Evolutionary conservation across 2,888 invertebrate species (phyloP).

Genomic region (Drosophila cracens): DNA sequence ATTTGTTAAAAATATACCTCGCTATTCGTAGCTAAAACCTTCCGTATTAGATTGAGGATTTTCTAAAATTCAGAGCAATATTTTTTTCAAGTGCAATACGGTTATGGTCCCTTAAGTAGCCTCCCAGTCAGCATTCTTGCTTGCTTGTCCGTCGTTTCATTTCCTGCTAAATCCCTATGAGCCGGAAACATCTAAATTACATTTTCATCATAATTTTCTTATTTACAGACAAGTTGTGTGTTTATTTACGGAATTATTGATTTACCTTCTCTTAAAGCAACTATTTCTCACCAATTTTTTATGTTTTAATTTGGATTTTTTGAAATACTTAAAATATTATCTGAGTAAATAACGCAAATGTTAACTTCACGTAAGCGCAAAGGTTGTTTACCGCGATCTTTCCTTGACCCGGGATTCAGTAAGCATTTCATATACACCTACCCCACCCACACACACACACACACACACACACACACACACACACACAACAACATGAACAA

Average conservation of each 20-base stretch:
- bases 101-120: neutral
- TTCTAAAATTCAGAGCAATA: neutral
- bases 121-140: neutral
- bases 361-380: conserved; percentile 7
- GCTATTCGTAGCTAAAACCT: neutral
- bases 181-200: neutral
- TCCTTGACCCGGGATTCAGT: conserved; percentile 8
- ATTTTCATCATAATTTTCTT: neutral
- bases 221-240: neutral
- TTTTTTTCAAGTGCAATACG: neutral
- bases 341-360: conserved; percentile 1
- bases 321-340: neutral
- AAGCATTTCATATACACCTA: neutral
- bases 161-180: neutral
- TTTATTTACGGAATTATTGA: neutral
- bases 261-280: neutral
- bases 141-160: neutral
- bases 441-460: neutral
- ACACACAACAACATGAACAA: conserved; percentile 22
- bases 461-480: neutral
- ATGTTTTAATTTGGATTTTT: neutral
- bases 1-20: too few relatives aligned
- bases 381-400: neutral
- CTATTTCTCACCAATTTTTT: neutral
- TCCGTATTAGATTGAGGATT: neutral